Conservation (phyloP, 2,888 invertebrate genomes). For the Cheilosia vernalis region DNA sequence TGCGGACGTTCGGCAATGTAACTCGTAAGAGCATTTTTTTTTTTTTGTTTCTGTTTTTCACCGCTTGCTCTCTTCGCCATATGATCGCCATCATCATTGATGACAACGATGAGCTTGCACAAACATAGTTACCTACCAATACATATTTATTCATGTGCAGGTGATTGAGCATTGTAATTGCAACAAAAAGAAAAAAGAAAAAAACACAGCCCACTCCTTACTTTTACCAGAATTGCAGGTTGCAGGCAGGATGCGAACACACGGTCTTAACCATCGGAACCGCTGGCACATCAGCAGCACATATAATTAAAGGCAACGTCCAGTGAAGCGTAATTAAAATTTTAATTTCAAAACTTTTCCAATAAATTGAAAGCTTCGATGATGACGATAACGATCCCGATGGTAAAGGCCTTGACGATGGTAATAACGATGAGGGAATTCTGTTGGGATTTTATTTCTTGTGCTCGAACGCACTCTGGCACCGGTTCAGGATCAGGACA, state of each 20-base stretch:
- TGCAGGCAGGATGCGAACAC: background rate
- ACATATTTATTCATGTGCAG: slow-evolving; percentile 43
- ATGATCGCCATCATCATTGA: slow-evolving; percentile 34
- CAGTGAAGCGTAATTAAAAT: slow-evolving; percentile 69
- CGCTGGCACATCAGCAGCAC: slow-evolving; percentile 41
- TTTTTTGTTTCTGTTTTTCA: background rate
- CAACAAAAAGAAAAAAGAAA: slow-evolving; percentile 9
- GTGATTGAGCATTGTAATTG: slow-evolving; percentile 69
- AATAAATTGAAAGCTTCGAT: slow-evolving; percentile 70
- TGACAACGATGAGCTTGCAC: slow-evolving; percentile 16
- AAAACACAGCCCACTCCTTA: background rate
- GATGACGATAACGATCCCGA: slow-evolving; percentile 40
- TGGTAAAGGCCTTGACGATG: slow-evolving; percentile 30
- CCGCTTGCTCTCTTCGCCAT: slow-evolving; percentile 11
- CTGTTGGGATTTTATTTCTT: slow-evolving; percentile 45
- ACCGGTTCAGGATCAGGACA: background rate
- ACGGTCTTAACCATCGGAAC: slow-evolving; percentile 38
- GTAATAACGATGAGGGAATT: slow-evolving; percentile 15
- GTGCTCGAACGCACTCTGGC: slow-evolving; percentile 27
- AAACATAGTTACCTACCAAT: slow-evolving; percentile 7
- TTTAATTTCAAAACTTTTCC: slow-evolving; percentile 74
- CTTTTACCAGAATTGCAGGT: slow-evolving; percentile 14
- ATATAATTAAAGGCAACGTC: slow-evolving; percentile 69
- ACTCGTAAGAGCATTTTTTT: slow-evolving; percentile 32
- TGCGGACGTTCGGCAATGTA: slow-evolving; percentile 29